phyloP scores from a whole-genome alignment of 2,797 vertebrate species.

The Syngnathus rostellatus region DNA sequence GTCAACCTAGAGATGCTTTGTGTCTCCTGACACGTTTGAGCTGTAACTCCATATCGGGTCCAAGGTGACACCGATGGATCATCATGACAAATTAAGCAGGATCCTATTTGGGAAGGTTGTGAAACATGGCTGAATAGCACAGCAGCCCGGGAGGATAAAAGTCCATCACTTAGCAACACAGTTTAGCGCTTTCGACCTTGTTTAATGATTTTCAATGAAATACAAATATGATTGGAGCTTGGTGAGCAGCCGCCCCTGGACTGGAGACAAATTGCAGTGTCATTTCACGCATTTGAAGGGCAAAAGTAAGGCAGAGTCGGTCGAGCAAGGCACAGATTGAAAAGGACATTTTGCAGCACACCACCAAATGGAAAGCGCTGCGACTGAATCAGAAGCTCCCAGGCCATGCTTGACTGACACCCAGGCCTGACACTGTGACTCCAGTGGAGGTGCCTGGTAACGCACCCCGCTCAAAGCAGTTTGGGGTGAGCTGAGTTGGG shows the following conservation, averaged over 20 bases:
- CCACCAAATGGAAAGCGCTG: too few relatives aligned
- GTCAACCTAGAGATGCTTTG: not conserved
- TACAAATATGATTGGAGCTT: too few relatives aligned
- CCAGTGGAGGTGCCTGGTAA: too few relatives aligned
- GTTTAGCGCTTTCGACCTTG: not conserved
- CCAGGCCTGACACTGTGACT: too few relatives aligned
- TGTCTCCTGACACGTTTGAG: not conserved
- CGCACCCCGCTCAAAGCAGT: constrained; percentile 47
- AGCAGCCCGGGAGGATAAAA: not conserved
- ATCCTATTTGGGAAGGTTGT: not conserved
- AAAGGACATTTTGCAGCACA: too few relatives aligned
- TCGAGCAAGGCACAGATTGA: too few relatives aligned
- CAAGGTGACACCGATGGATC: constrained; percentile 5
- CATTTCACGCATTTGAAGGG: too few relatives aligned
- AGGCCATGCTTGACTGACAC: too few relatives aligned
- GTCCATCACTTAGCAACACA: not conserved
- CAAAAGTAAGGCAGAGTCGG: too few relatives aligned
- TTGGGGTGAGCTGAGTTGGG: constrained; percentile 56
- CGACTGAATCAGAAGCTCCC: too few relatives aligned
- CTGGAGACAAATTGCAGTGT: too few relatives aligned
- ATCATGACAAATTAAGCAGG: not conserved
- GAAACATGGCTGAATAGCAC: not conserved
- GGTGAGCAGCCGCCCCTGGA: too few relatives aligned
- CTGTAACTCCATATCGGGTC: not conserved
- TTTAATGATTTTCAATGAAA: not conserved